Percentiles rank a stretch among this genome's conserved stretches.
Conservation (phyloP, 1,140 invertebrate genomes). For the Armadillidium nasatum region DNA sequence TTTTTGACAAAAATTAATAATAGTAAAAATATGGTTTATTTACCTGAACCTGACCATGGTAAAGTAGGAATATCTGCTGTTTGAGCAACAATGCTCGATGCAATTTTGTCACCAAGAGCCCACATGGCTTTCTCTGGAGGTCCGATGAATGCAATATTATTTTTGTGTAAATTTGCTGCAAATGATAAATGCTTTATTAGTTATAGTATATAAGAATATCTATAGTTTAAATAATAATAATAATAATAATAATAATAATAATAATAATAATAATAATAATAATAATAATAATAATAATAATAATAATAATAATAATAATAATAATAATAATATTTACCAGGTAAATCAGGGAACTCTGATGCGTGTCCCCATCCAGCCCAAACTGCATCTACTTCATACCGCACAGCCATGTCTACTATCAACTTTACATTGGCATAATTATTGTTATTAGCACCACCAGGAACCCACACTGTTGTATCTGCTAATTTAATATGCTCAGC, state of each 20-base stretch:
- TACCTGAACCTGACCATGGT: constrained; percentile 91
- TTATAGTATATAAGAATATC: too few species aligned
- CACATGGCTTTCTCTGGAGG: constrained; percentile 99
- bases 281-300: too few species aligned
- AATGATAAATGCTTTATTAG: not conserved
- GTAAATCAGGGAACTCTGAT: constrained; percentile 97
- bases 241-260: too few species aligned
- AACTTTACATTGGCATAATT: constrained; percentile 99
- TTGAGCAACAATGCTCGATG: constrained; percentile 98
- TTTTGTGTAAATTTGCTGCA: constrained; percentile 69
- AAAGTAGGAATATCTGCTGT: constrained; percentile 96
- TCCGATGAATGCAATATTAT: constrained; percentile 81
- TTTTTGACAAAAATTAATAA: too few species aligned
- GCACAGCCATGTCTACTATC: constrained; percentile 90
- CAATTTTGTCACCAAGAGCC: constrained; percentile 98
- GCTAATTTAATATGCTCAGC: constrained; percentile 98
- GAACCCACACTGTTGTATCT: constrained; percentile 96
- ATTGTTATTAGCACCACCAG: constrained; percentile 97
- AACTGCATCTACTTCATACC: constrained; percentile 76
- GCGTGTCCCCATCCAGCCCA: constrained; percentile 99
- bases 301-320: too few species aligned
- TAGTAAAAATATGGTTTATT: not conserved
- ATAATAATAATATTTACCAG: constrained; percentile 57
- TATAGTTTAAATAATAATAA: too few species aligned
- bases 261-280: too few species aligned